A percentile compares a stretch with the other conserved stretches of the same genome.
These are phyloP conservation scores for Aethina tumida DNA, from an alignment of 1,140 invertebrate genomes.

Conservation along the genomic window DNA sequence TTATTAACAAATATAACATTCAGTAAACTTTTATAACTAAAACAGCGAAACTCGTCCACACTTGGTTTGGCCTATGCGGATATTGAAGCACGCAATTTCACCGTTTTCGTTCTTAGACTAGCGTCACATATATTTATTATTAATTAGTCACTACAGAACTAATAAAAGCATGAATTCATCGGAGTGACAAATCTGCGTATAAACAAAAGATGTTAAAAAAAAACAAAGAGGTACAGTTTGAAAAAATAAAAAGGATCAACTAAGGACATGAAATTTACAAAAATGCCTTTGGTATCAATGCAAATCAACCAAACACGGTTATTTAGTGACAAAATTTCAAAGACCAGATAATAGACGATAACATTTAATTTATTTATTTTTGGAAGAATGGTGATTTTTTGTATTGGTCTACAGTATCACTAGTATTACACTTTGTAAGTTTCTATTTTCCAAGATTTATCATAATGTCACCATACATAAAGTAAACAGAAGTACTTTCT, in stretches of 20 bases:
- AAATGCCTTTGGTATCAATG: not conserved
- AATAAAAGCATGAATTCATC: constrained; percentile 31
- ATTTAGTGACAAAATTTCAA: not conserved
- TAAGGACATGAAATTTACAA: not conserved
- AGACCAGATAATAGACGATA: constrained; percentile 3
- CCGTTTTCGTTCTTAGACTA: constrained; percentile 28
- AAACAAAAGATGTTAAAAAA: constrained; percentile 10
- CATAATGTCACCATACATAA: no score
- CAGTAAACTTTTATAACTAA: constrained; percentile 27
- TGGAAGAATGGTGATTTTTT: no score
- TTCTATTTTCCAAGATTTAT: no score
- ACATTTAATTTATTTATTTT: no score
- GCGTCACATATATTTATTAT: constrained; percentile 33
- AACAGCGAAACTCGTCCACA: constrained; percentile 19
- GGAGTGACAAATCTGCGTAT: no score
- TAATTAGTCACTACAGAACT: constrained; percentile 32
- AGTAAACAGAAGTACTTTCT: no score
- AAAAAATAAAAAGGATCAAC: constrained; percentile 6
- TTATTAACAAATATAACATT: constrained; percentile 37
- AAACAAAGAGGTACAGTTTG: constrained; percentile 5
- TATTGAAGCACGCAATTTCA: constrained; percentile 13
- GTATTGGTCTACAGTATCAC: no score
- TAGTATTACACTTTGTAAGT: no score
- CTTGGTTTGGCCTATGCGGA: not conserved
- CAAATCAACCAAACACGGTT: not conserved